phyloP scores from a whole-genome alignment of 2,797 vertebrate genomes.

The Hoplostethus mediterraneus region DNA sequence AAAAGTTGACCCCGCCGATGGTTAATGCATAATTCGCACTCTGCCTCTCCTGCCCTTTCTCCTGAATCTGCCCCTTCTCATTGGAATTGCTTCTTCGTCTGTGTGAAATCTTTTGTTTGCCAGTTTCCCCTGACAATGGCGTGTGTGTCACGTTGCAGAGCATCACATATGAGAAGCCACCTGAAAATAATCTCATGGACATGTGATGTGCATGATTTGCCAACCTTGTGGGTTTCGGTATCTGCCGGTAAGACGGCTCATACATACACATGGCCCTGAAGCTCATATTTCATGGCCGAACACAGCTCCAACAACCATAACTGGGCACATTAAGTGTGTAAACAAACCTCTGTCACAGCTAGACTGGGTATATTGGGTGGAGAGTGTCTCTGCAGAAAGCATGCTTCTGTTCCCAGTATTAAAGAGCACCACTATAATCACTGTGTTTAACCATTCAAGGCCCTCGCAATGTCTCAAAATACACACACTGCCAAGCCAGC shows the following conservation, averaged over 20 bases:
- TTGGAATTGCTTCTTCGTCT: no score
- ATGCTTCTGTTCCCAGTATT: not conserved
- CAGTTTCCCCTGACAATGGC: not conserved
- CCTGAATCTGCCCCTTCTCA: no score
- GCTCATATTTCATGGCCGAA: not conserved
- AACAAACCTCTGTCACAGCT: conserved; percentile 2
- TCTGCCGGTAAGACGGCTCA: not conserved
- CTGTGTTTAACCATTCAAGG: not conserved
- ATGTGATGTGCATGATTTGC: conserved; percentile 12
- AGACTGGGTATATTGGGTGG: not conserved
- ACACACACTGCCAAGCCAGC: not conserved
- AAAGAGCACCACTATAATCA: conserved; percentile 6
- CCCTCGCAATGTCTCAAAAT: not conserved
- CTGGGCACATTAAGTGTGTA: not conserved
- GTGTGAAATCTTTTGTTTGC: no score
- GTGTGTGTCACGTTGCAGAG: not conserved
- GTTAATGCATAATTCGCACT: no score
- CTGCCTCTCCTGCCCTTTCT: no score
- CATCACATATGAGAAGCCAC: conserved; percentile 1
- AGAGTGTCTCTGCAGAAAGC: not conserved
- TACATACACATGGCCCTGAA: not conserved
- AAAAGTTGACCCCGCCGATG: no score
- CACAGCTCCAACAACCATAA: not conserved
- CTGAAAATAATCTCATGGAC: not conserved
- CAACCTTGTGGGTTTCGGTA: not conserved